Evolutionary conservation across 2,888 invertebrate genomes (phyloP).

Genomic region (Trissolcus japonicus): DNA sequence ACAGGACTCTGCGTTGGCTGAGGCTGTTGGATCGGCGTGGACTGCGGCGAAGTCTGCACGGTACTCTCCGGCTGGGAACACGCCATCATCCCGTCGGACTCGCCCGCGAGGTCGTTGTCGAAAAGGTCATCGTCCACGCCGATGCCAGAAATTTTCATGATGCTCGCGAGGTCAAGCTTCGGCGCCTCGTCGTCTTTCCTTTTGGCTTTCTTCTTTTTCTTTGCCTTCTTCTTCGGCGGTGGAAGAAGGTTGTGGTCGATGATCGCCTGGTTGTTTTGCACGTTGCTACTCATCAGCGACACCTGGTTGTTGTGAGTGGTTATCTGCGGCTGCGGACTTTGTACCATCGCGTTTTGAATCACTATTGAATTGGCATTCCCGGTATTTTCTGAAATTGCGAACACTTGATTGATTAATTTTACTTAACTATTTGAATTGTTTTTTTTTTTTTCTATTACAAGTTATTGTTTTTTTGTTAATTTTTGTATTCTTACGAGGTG

Average conservation of each 20-base stretch:
- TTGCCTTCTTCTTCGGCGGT: constrained; percentile 77
- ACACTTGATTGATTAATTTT: neutral
- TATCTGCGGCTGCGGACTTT: constrained; percentile 73
- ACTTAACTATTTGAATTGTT: constrained; percentile 3
- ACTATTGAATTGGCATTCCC: constrained; percentile 71
- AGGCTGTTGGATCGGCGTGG: constrained; percentile 29
- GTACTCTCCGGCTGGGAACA: constrained; percentile 26
- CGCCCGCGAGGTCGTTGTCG: constrained; percentile 69
- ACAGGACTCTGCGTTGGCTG: neutral
- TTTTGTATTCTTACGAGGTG: constrained; percentile 68
- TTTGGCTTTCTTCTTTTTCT: constrained; percentile 79
- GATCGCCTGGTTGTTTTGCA: constrained; percentile 66
- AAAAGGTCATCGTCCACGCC: constrained; percentile 83
- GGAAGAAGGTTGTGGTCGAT: constrained; percentile 74
- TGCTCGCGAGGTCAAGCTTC: constrained; percentile 83
- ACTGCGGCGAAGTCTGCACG: constrained; percentile 53
- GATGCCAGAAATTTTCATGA: constrained; percentile 85
- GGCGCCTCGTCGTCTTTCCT: constrained; percentile 77
- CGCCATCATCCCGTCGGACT: constrained; percentile 61
- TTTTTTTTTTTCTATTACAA: constrained; percentile 4
- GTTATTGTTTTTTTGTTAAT: constrained; percentile 7
- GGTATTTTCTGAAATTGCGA: constrained; percentile 64
- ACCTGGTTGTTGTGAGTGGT: constrained; percentile 65
- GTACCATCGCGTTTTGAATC: constrained; percentile 74
- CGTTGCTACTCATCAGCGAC: constrained; percentile 62